phyloP scores from a whole-genome alignment of 2,113 vertebrate genomes.

The Pachyramphus minor region DNA sequence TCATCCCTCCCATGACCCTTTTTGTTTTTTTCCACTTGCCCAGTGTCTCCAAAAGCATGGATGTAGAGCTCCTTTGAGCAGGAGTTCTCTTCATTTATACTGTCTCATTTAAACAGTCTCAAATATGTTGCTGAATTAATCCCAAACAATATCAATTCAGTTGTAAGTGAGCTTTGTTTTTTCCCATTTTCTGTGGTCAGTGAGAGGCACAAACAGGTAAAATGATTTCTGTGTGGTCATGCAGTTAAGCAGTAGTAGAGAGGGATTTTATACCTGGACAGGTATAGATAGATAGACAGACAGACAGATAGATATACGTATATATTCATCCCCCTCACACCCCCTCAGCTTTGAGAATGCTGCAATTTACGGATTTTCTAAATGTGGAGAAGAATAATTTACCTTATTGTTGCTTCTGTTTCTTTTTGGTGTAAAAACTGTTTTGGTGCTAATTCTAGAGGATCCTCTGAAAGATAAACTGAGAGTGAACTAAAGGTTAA shows the following conservation, averaged over 20 bases:
- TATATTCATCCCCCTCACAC: background rate
- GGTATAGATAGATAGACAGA: background rate
- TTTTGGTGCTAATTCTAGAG: background rate
- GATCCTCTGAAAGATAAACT: background rate
- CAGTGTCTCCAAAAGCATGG: background rate
- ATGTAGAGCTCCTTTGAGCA: background rate
- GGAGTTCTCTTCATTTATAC: background rate
- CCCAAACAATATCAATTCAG: background rate
- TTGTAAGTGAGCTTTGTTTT: background rate
- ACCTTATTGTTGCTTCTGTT: background rate
- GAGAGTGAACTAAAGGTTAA: constrained; percentile 22
- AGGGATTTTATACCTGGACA: background rate
- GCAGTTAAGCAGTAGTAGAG: background rate
- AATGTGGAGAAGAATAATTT: background rate
- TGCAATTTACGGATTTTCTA: background rate
- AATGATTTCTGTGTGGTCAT: background rate
- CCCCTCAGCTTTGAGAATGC: background rate
- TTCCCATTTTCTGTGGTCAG: background rate
- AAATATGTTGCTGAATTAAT: background rate
- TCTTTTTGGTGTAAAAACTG: background rate
- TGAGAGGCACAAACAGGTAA: background rate
- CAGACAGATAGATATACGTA: background rate
- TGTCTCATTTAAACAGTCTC: background rate
- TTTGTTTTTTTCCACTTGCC: background rate
- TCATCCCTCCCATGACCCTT: background rate